phyloP scores from a whole-genome alignment of 2,113 vertebrate species.

The Podilymbus podiceps region DNA sequence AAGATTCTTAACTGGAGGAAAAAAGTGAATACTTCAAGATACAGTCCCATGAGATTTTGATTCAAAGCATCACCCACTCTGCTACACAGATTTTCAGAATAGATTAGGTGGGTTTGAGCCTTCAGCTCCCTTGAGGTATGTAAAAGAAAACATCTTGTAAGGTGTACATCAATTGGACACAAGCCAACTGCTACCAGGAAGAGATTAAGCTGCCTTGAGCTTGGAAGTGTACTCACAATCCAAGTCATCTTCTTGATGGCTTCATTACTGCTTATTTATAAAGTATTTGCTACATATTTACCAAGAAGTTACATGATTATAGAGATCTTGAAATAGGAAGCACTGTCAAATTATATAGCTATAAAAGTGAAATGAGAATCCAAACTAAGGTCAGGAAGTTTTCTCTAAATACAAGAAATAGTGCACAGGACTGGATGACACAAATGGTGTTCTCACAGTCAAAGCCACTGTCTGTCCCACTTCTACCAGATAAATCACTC shows the following conservation, averaged over 20 bases:
- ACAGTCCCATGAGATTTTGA: not conserved
- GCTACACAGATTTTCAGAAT: not conserved
- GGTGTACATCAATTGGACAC: not conserved
- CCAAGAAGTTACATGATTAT: not conserved
- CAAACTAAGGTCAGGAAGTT: not conserved
- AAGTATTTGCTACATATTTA: slow-evolving; percentile 23
- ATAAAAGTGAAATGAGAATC: not conserved
- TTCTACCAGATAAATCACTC: slow-evolving; percentile 11
- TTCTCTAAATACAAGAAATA: not conserved
- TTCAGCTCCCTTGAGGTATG: not conserved
- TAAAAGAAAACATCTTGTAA: not conserved
- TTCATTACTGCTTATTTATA: slow-evolving; percentile 30
- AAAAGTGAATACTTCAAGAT: not conserved
- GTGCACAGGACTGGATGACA: not conserved
- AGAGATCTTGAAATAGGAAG: not conserved
- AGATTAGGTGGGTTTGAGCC: not conserved
- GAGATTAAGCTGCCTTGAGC: not conserved
- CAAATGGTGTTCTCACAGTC: not conserved
- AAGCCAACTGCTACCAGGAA: not conserved
- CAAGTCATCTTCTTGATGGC: slow-evolving; percentile 21
- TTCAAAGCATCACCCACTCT: not conserved
- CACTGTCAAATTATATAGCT: not conserved
- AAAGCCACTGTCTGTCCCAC: not conserved
- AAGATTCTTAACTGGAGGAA: not conserved
- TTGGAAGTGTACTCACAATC: not conserved